phyloP scores from a whole-genome alignment of 1,140 invertebrate species.

The Pemphigus obesinymphae region DNA sequence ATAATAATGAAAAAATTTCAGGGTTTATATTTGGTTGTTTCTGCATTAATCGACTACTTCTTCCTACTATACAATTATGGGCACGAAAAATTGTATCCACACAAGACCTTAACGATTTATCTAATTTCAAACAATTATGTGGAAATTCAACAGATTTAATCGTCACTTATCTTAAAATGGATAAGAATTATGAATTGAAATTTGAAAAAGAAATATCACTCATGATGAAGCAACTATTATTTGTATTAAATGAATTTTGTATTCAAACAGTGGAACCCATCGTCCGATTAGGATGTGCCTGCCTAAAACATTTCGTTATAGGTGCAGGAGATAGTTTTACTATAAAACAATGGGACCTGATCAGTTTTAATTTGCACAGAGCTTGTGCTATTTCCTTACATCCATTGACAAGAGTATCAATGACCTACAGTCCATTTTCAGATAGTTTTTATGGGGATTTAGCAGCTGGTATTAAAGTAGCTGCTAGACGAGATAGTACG shows the following conservation, averaged over 20 bases:
- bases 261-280: constrained; percentile 81
- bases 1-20: constrained; percentile 47
- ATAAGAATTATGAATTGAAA: constrained; percentile 45
- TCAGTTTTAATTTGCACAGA: constrained; percentile 70
- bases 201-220: constrained; percentile 58
- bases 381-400: constrained; percentile 78
- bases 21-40: constrained; percentile 81
- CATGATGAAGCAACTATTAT: constrained; percentile 77
- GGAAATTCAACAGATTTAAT: constrained; percentile 84
- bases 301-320: constrained; percentile 80
- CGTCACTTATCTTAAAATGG: constrained; percentile 53
- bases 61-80: constrained; percentile 88
- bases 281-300: constrained; percentile 85
- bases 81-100: constrained; percentile 63
- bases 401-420: constrained; percentile 76
- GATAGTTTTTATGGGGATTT: constrained; percentile 90
- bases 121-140: constrained; percentile 89
- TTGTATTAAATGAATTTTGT: constrained; percentile 87
- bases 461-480: constrained; percentile 82
- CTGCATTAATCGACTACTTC: constrained; percentile 81
- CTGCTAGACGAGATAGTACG: constrained; percentile 77
- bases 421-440: constrained; percentile 80
- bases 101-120: constrained; percentile 52
- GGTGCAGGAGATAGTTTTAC: constrained; percentile 76
- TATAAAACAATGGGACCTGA: constrained; percentile 77